A percentile compares a stretch with the other conserved stretches of the same genome.
phyloP scores from a whole-genome alignment of 1,140 invertebrate species.

The Papilio polyxenes region DNA sequence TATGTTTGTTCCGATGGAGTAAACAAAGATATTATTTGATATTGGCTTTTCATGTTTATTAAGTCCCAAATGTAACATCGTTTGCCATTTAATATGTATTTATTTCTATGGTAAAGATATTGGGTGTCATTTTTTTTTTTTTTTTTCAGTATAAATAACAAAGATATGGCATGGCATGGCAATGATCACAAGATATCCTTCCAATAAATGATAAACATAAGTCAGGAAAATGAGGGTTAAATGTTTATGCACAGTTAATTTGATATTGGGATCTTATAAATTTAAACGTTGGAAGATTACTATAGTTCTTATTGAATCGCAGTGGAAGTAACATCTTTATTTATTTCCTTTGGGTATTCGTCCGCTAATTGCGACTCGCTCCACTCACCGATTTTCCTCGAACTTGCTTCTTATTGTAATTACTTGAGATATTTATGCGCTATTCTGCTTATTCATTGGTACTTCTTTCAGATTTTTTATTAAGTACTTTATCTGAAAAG shows the following conservation, averaged over 20 bases:
- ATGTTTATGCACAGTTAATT: not conserved
- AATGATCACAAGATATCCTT: too few relatives aligned
- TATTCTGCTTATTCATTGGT: conserved; percentile 61
- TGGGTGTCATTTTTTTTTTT: too few relatives aligned
- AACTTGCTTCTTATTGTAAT: conserved; percentile 76
- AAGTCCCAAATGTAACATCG: conserved; percentile 7
- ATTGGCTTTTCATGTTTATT: not conserved
- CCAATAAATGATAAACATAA: too few relatives aligned
- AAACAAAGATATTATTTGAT: not conserved
- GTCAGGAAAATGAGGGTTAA: too few relatives aligned
- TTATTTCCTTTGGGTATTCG: conserved; percentile 77
- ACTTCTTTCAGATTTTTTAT: conserved; percentile 47
- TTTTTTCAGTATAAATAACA: too few relatives aligned
- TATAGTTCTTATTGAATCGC: conserved; percentile 47
- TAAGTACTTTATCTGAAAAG: conserved; percentile 31
- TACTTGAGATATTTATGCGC: conserved; percentile 72
- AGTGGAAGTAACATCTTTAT: conserved; percentile 75
- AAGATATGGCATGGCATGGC: too few relatives aligned
- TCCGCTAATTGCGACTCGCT: conserved; percentile 73
- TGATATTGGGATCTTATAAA: not conserved
- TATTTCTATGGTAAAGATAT: not conserved
- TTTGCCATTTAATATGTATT: not conserved
- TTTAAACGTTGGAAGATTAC: not conserved
- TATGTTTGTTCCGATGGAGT: not conserved
- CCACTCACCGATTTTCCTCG: conserved; percentile 74